Evolutionary conservation across 2,113 vertebrate species (phyloP).

Genomic region (Ciconia stormi): DNA sequence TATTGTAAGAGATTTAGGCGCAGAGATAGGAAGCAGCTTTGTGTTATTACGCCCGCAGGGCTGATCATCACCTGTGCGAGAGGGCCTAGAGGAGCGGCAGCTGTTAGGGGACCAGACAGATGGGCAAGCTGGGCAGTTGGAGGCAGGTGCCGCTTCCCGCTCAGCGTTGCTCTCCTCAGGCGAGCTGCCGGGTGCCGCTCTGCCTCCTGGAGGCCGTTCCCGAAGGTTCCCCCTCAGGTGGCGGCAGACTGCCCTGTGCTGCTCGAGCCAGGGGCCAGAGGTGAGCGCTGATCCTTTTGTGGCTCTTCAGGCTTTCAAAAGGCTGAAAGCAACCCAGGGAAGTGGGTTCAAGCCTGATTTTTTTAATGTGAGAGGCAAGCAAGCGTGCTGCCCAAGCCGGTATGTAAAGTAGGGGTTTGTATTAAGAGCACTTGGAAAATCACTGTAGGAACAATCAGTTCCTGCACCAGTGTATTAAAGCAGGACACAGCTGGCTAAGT

Average conservation of each 20-base stretch:
- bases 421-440: background rate
- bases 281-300: background rate
- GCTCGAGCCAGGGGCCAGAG: fast-evolving
- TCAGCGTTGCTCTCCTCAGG: too few species aligned
- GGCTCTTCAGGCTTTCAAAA: too few species aligned
- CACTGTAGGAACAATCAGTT: background rate
- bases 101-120: fast-evolving
- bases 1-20: too few species aligned
- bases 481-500: background rate
- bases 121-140: fast-evolving
- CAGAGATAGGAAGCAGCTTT: background rate
- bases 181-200: background rate
- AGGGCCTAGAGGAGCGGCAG: background rate
- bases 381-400: fast-evolving
- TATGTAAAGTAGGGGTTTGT: background rate
- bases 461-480: background rate
- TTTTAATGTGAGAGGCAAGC: background rate
- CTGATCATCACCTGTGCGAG: background rate
- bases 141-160: background rate
- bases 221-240: background rate
- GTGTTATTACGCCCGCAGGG: fast-evolving
- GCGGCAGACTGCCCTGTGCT: fast-evolving
- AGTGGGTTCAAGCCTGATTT: too few species aligned
- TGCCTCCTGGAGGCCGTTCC: fast-evolving
- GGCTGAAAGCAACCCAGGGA: background rate